Evolutionary conservation across 2,113 vertebrate genomes (phyloP), one percentile per base, ranked within the genome.

Genomic region (Lycaon pictus): DNA sequence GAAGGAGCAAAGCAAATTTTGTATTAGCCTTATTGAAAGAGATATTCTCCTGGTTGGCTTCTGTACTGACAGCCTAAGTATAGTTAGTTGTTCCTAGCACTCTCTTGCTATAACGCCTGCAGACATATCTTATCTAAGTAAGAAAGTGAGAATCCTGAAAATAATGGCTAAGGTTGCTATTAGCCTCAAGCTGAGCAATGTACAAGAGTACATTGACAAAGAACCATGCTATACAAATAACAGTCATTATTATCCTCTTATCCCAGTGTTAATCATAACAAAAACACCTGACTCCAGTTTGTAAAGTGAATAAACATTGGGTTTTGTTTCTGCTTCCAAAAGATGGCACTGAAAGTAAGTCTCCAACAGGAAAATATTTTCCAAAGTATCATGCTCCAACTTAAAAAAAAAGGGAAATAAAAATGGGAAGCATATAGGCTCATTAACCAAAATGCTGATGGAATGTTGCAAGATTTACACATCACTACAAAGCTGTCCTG

Each of bases 381-480:
- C 60, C 37, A 62, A 90, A 92, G 23, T 74, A 79, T 71, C n/a
- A 79, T 90, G 88, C 43, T 92, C 25, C 4, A 53, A 5, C 62
- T 69, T 86, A 56, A 65, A 83, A 51, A 76, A 37, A 88, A 60
- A 62, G 69, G 55, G 35, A 69, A 90, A 80, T n/a, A 51, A 88
- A 62, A 85, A 93, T 9, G 11, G 56, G 55, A 96, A 51, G 43
- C 60, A 32, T 53, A 72, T 6, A 84, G 92, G 56, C 37, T 82
- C 93, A 93, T 95, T 94, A 97, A 85, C 35, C 27, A 63, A 35
- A 48, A 83, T 95, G 53, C 83, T 63, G 62, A 58, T 62, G 53
- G 91, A 29, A 65, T 63, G 56, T 17, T 58, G 3, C 0, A 48
- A 19, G 63, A 80, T 81, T 89, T 25, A 7, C 88, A 69, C 63